Percentiles rank a stretch among this genome's conserved stretches.
Conservation (phyloP, 2,888 invertebrate genomes). For the Geotrupes spiniger region DNA sequence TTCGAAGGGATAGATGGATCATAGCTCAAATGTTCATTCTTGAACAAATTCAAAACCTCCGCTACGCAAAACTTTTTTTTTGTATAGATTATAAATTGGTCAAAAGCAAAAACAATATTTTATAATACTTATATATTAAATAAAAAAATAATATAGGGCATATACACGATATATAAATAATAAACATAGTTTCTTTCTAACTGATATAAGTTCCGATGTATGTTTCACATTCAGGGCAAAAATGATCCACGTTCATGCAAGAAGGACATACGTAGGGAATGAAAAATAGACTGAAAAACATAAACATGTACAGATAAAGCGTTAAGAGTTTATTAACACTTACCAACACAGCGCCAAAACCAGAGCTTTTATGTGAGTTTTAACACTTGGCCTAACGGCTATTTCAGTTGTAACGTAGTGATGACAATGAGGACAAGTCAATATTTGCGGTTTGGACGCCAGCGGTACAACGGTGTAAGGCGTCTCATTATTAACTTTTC, state of each 20-base stretch:
- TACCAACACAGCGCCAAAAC: constrained; percentile 49
- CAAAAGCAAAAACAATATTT: too few relatives aligned
- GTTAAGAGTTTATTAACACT: neutral
- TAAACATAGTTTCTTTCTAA: constrained; percentile 13
- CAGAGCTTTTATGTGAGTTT: constrained; percentile 54
- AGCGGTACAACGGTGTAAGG: constrained; percentile 31
- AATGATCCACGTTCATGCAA: constrained; percentile 34
- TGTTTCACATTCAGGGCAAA: constrained; percentile 33
- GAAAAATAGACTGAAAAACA: constrained; percentile 29
- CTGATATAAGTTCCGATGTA: constrained; percentile 33
- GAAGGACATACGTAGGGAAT: constrained; percentile 30
- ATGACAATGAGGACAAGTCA: constrained; percentile 52
- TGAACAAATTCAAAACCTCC: too few relatives aligned
- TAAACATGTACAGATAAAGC: neutral
- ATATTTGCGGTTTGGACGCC: constrained; percentile 45
- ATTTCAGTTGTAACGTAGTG: constrained; percentile 47
- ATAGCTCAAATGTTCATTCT: too few relatives aligned
- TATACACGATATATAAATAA: neutral
- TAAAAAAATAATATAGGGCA: too few relatives aligned
- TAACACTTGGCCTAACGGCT: constrained; percentile 47
- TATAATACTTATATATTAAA: too few relatives aligned
- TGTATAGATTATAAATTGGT: too few relatives aligned
- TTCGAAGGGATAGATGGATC: too few relatives aligned
- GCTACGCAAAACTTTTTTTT: too few relatives aligned
- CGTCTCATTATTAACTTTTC: constrained; percentile 20